Evolutionary conservation across 1,140 invertebrate species (phyloP), one percentile per base, ranked within the genome.

Genomic region (Fopius arisanus): DNA sequence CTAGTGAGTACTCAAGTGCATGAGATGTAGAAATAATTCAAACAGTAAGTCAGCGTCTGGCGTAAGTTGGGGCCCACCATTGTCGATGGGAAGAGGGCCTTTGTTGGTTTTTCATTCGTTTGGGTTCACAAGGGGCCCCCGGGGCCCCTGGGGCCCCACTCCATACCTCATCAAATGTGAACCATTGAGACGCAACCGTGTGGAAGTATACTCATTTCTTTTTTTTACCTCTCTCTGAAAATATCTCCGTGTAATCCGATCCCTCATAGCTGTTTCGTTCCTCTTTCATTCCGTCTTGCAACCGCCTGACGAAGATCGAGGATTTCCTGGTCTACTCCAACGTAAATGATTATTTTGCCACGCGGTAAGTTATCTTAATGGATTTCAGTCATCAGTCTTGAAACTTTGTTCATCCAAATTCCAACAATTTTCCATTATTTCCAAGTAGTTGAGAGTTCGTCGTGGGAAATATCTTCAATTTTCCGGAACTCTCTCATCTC

Each of bases 51-150:
- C 54, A 59, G 54, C 19, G 23, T 59, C 19, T 5, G 19, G 19
- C 54, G 54, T 26, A 59, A 26, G 54, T 59, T 59, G 54, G 54
- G 54, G 21, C 19, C 33, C 33, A 37, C 33, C 54, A 48, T 48
- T 59, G 23, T 59, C 23, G 63, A 26, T 59, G 54, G 23, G 62
- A 23, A 75, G 76, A 65, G 73, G 74, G 37, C 79, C 80, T 85
- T 86, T 86, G 83, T 86, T 84, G 82, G 80, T 83, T 84, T 84
- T 84, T 80, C 82, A 78, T 76, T 73, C 62, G 62, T 65, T 65
- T 31, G 54, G 54, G 54, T 26, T 59, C 10, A 59, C 54, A 59
- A 59, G 74, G 73, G 73, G 67, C 51, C 76, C 48, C 40, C 23
- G 73, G 73, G 67, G 59, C 76, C 48, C 40, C 23, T 26, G 41